Evolutionary conservation across 2,888 invertebrate species (phyloP).

Genomic region (Agonopterix subpropinquella): DNA sequence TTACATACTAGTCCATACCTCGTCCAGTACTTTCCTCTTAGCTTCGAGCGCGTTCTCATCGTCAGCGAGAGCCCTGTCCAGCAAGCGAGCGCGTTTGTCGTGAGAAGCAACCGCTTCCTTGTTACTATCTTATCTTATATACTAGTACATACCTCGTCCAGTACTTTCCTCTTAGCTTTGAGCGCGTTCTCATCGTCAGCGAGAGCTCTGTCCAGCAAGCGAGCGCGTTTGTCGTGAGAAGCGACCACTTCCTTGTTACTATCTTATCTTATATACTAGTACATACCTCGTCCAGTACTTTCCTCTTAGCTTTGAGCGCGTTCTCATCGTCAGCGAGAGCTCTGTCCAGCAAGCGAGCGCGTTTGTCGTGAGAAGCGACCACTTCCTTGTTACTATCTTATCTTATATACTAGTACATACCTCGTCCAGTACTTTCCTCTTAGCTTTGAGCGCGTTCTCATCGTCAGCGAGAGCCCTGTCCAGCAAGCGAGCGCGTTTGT

Average conservation of each 20-base stretch:
- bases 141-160: slow-evolving; percentile 49
- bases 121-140: slow-evolving; percentile 2
- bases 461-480: slow-evolving; percentile 82
- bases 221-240: slow-evolving; percentile 79
- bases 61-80: slow-evolving; percentile 79
- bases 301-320: slow-evolving; percentile 67
- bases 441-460: slow-evolving; percentile 63
- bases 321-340: slow-evolving; percentile 81
- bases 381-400: slow-evolving; percentile 21
- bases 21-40: slow-evolving; percentile 77
- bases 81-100: slow-evolving; percentile 79
- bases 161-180: slow-evolving; percentile 71
- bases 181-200: slow-evolving; percentile 79
- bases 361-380: slow-evolving; percentile 74
- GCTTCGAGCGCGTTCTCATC: slow-evolving; percentile 73
- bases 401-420: slow-evolving; percentile 22
- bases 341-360: slow-evolving; percentile 79
- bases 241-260: slow-evolving; percentile 24
- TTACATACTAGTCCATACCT: slow-evolving; percentile 22
- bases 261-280: slow-evolving; percentile 1
- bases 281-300: slow-evolving; percentile 67
- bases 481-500: slow-evolving; percentile 80
- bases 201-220: slow-evolving; percentile 79
- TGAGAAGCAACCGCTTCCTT: slow-evolving; percentile 54
- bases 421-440: slow-evolving; percentile 77